Evolutionary conservation across 1,140 invertebrate species (phyloP), one percentile per base, ranked within the genome.

Genomic region (Formica selysi): DNA sequence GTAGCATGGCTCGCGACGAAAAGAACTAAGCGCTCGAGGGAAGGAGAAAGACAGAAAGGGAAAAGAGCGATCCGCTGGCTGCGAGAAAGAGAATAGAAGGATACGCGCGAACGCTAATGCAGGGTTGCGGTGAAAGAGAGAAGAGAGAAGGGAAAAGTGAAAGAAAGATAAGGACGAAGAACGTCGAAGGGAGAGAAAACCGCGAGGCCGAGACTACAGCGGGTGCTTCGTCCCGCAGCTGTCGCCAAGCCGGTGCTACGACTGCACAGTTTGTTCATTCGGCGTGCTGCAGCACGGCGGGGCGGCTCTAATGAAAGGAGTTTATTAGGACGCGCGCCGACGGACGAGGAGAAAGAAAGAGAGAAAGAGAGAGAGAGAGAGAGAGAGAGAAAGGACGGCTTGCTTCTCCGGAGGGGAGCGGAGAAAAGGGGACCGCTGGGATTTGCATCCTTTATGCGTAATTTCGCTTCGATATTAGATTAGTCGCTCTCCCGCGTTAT

Each of bases 381-480:
- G 44, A 48, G 44, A 16, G 44, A 48, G 44, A 48, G 13, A 48
- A 16, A 64, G 67, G 57, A 80, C 51, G 76, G 57, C 64, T 51
- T n/a, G 41, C 41, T 44, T 44, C 41, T 26, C n/a, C 85, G 61
- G 59, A 54, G 57, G 51, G 81, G 54, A 41, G 76, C 62, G 71
- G 51, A 83, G 59, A 19, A 13, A 26, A 78, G 67, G 71, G 86
- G 62, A 44, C 83, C 79, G 8, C 51, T 54, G 51, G 91, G 89
- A 92, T 92, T 92, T 91, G 91, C 89, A 91, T 92, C 91, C 91
- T 86, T 92, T 88, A 92, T 89, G 90, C 91, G 89, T 92, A 92
- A 92, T 92, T 92, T 91, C 86, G 76, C 89, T 88, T 89, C 90
- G 89, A 91, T 92, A 92, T 92, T 92, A 89, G 89, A 92, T 92